Conservation (phyloP, 2,888 invertebrate genomes). For the Drosophila hamatofila region DNA sequence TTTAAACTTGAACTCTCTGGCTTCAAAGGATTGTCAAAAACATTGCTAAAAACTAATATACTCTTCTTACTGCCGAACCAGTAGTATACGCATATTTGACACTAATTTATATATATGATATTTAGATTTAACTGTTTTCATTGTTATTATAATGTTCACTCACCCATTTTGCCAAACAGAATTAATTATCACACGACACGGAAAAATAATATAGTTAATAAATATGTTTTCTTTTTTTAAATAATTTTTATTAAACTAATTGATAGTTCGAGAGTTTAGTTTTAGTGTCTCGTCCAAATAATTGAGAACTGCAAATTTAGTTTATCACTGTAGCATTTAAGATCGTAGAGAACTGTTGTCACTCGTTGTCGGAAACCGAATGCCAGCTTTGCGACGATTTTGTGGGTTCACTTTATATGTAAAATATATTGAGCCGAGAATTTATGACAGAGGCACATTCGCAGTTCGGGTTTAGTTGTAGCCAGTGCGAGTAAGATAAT, state of each 20-base stretch:
- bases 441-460: conserved; percentile 61
- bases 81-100: not conserved
- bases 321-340: conserved; percentile 5
- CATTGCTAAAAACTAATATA: not conserved
- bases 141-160: conserved; percentile 42
- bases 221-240: not conserved
- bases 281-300: not conserved
- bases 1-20: not conserved
- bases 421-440: conserved; percentile 49
- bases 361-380: conserved; percentile 46
- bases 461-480: conserved; percentile 37
- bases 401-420: conserved; percentile 45
- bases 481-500: conserved; percentile 58
- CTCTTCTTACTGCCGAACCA: not conserved
- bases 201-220: not conserved
- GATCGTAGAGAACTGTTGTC: conserved; percentile 43
- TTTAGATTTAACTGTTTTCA: not conserved
- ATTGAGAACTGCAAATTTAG: not conserved
- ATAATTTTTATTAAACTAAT: conserved; percentile 1
- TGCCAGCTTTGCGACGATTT: conserved; percentile 54
- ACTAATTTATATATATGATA: conserved; percentile 18
- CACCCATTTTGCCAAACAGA: conserved; percentile 61
- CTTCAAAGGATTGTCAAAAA: not conserved
- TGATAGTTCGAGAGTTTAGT: not conserved
- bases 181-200: conserved; percentile 34